A percentile compares a stretch with the other conserved stretches of the same genome.
phyloP scores from a whole-genome alignment of 2,113 vertebrate species.

The Myanophis thanlyinensis region DNA sequence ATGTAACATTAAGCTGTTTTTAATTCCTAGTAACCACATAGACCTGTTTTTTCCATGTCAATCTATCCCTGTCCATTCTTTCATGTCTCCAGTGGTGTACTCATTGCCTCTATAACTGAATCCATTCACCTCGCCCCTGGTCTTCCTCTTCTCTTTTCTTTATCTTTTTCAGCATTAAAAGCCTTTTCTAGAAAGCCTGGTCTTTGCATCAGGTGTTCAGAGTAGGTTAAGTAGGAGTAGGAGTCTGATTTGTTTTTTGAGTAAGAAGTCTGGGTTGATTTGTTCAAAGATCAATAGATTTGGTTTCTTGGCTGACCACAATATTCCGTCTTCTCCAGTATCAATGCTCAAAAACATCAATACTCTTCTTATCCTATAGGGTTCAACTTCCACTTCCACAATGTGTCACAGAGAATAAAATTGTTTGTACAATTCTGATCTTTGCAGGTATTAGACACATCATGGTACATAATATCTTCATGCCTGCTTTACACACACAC shows the following conservation, averaged over 20 bases:
- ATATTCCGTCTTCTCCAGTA: neutral
- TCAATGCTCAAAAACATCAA: neutral
- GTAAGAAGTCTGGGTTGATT: neutral
- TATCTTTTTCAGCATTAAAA: neutral
- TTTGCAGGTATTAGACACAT: neutral
- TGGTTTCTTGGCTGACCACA: neutral
- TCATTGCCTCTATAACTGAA: neutral
- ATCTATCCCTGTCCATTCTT: neutral
- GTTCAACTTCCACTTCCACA: neutral
- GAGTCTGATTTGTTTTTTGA: neutral
- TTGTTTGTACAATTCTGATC: neutral
- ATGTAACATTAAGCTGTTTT: neutral
- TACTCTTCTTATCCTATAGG: neutral
- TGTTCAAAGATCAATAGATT: neutral
- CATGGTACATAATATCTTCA: neutral
- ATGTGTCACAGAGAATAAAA: neutral
- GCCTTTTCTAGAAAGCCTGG: neutral
- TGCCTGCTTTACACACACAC: neutral
- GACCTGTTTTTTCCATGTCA: neutral
- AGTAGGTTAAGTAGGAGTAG: neutral
- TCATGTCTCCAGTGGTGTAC: neutral
- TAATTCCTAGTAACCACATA: neutral
- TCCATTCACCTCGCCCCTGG: neutral
- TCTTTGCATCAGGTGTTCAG: neutral
- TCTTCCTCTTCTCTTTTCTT: neutral